These are phyloP conservation scores for Oostethus manadensis DNA, from an alignment of 2,113 vertebrate genomes.

Conservation along the genomic window DNA sequence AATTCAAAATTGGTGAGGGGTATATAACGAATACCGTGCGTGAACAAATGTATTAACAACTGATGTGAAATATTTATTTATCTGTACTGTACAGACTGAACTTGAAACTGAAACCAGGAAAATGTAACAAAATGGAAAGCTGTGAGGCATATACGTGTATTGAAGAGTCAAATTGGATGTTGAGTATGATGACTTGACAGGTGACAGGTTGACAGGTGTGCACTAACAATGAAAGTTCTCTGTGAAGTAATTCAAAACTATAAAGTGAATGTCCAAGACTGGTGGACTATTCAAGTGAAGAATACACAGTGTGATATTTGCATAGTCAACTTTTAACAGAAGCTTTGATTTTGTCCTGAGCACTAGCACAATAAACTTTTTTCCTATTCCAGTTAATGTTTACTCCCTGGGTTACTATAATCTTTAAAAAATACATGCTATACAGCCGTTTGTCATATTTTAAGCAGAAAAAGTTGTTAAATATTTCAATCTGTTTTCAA, in stretches of 20 bases:
- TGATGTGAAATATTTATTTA: too few relatives aligned
- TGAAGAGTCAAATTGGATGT: too few relatives aligned
- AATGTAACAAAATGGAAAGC: too few relatives aligned
- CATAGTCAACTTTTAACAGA: slow-evolving; percentile 47
- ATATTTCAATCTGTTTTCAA: slow-evolving; percentile 22
- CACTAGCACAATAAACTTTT: slow-evolving; percentile 43
- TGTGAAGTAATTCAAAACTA: slow-evolving; percentile 11
- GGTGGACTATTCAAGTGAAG: slow-evolving; percentile 21
- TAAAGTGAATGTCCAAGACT: slow-evolving; percentile 16
- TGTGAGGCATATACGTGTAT: too few relatives aligned
- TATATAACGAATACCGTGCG: too few relatives aligned
- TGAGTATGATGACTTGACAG: too few relatives aligned
- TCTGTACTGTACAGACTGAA: too few relatives aligned
- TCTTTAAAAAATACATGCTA: background rate
- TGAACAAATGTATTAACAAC: too few relatives aligned
- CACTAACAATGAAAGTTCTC: background rate
- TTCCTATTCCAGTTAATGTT: slow-evolving; percentile 44
- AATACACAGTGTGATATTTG: slow-evolving; percentile 46
- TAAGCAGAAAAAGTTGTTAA: slow-evolving; percentile 9
- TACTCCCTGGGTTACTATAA: slow-evolving; percentile 30
- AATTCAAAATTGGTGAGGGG: too few relatives aligned
- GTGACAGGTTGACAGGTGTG: too few relatives aligned
- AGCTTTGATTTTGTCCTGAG: slow-evolving; percentile 36
- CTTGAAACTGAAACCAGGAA: too few relatives aligned
- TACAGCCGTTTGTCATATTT: background rate